A percentile compares a stretch with the other conserved stretches of the same genome.
These are phyloP conservation scores for Parthenolecanium corni DNA, from an alignment of 2,888 invertebrate species.

Conservation along the genomic window DNA sequence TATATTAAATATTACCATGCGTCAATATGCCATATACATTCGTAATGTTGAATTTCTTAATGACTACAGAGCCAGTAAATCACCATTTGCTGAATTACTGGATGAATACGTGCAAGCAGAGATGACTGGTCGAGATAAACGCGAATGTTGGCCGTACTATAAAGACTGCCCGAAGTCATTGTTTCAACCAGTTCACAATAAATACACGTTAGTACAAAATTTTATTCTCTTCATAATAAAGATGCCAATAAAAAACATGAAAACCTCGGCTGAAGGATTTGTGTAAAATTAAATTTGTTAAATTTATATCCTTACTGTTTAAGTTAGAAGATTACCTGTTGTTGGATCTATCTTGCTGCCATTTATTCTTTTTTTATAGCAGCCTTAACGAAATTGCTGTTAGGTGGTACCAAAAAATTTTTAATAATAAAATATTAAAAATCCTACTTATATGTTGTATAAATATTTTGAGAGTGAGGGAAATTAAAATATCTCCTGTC, in stretches of 20 bases:
- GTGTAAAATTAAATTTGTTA: too few species aligned
- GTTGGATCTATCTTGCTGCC: not conserved
- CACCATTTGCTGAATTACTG: conserved; percentile 61
- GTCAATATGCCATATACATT: too few species aligned
- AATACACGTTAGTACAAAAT: conserved; percentile 12
- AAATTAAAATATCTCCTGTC: too few species aligned
- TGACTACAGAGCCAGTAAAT: conserved; percentile 58
- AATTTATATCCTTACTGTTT: not conserved
- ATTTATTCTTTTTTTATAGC: not conserved
- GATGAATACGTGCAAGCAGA: conserved; percentile 71
- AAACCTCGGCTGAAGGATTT: too few species aligned
- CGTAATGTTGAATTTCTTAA: too few species aligned
- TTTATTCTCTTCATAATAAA: not conserved
- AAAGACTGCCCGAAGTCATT: conserved; percentile 70
- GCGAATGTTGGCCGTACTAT: conserved; percentile 77
- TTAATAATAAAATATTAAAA: too few species aligned
- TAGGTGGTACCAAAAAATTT: too few species aligned
- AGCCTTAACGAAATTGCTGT: too few species aligned
- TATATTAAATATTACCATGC: too few species aligned
- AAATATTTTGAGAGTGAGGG: too few species aligned
- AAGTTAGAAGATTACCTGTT: not conserved
- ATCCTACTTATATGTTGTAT: too few species aligned
- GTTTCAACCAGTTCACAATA: conserved; percentile 49
- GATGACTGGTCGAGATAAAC: conserved; percentile 55
- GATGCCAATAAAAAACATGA: too few species aligned